Percentiles rank a stretch among this genome's conserved stretches.
Evolutionary conservation across 2,888 invertebrate species (phyloP).

Genomic region (Parapristionchus giblindavisi): DNA sequence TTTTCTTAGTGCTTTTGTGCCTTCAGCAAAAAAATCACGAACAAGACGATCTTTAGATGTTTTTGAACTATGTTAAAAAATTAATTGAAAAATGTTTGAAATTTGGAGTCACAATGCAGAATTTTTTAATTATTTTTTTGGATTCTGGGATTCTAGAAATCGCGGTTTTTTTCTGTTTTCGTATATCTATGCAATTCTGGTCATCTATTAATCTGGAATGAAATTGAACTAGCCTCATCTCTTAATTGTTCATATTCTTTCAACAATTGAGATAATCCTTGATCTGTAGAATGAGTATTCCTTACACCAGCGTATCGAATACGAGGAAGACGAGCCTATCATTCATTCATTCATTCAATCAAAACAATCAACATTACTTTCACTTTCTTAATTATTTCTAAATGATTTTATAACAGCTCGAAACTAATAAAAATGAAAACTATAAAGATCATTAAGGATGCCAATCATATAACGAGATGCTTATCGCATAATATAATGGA

Average conservation of each 20-base stretch:
- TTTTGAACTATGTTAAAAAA: no score
- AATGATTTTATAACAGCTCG: no score
- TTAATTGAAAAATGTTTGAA: no score
- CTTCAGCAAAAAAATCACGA: no score
- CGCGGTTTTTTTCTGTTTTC: background rate
- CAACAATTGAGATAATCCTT: conserved; percentile 27
- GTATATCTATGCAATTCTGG: background rate
- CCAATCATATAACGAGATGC: background rate
- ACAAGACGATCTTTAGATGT: no score
- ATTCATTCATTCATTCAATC: no score
- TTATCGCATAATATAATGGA: no score
- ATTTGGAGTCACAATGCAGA: no score
- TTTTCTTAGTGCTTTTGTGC: no score
- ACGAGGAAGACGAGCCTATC: conserved; percentile 25
- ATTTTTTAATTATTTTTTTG: background rate
- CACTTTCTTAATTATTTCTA: no score
- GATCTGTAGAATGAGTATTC: conserved; percentile 25
- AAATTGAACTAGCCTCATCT: conserved; percentile 35
- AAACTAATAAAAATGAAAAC: background rate
- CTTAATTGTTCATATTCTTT: conserved; percentile 36
- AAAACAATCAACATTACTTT: no score
- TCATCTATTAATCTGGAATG: no score
- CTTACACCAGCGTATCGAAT: conserved; percentile 33
- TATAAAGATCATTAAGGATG: background rate
- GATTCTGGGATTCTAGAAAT: background rate